phyloP scores from a whole-genome alignment of 2,797 vertebrate genomes.

The Pangasius mekongensis region DNA sequence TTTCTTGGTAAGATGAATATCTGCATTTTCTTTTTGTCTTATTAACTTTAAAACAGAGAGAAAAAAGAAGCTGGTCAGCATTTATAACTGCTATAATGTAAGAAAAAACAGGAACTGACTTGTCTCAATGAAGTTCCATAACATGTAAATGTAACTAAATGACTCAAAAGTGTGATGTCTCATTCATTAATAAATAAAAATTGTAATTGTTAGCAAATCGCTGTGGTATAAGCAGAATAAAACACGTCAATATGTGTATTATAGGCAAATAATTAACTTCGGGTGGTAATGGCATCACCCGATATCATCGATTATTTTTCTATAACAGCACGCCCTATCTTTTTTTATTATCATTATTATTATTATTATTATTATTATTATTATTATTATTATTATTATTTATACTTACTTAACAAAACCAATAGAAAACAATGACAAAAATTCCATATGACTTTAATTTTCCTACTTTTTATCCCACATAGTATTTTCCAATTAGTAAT shows the following conservation, averaged over 20 bases:
- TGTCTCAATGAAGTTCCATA: neutral
- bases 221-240: neutral
- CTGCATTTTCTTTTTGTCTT: neutral
- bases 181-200: neutral
- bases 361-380: neutral
- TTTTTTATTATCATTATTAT: neutral
- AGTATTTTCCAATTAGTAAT: slow-evolving; percentile 2
- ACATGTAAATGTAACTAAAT: neutral
- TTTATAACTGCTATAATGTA: neutral
- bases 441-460: neutral
- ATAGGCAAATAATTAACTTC: neutral
- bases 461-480: neutral
- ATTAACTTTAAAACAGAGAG: neutral
- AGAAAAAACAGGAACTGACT: neutral
- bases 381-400: neutral
- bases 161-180: neutral
- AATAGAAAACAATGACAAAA: neutral
- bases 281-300: neutral
- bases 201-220: neutral
- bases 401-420: neutral
- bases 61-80: neutral
- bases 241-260: neutral
- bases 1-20: neutral
- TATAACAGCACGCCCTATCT: neutral
- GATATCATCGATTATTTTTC: neutral